Base-by-base conservation (phyloP, 1,140 invertebrate genomes). In the Drosophila pachea region DNA sequence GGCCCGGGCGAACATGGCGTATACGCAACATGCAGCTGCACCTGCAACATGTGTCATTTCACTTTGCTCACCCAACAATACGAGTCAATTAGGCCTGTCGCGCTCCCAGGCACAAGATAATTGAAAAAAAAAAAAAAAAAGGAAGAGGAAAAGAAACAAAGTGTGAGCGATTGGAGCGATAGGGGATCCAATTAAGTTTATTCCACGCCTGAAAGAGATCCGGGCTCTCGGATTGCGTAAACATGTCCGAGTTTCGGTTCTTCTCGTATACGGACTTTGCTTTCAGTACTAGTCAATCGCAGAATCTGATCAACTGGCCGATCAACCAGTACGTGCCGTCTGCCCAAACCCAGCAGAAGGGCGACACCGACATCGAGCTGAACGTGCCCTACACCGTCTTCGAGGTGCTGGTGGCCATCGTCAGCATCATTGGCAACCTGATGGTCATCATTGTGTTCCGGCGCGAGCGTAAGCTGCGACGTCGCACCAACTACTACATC, bases 401-500 rank as follows among this genome's bases (percentile, higher is more conserved):
- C 67, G 96, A 97, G 90, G 91, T 95, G 9, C 76, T 96, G 5
- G 96, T 97, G 49, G 95, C 95, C 9, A 89, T 96, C 7, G 91
- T 94, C 45, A 95, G 96, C 0, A 92, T 97, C 7, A 89, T 95
- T 53, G 96, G 96, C 32, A 97, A 97, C 88, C 92, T 93, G 8
- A 92, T 97, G 87, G 96, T 97, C 56, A 95, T 97, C 67, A 91
- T 94, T 48, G 95, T 96, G 5, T 97, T 97, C 87, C 90, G 91
- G 6, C 92, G 93, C 42, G 95, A 97, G 67, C 91, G 94, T 7
- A 92, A 94, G 53, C 89, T 97, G 6, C 90, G 96, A 5, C 90
- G 95, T 38, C 92, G 96, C 43, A 97, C 96, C 6, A 97, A 97
- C 90, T 97, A 97, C 81, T 97, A 97, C 86, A 97, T 97, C 65